Conservation (phyloP, 2,888 invertebrate species). For the Leucophenga montana region DNA sequence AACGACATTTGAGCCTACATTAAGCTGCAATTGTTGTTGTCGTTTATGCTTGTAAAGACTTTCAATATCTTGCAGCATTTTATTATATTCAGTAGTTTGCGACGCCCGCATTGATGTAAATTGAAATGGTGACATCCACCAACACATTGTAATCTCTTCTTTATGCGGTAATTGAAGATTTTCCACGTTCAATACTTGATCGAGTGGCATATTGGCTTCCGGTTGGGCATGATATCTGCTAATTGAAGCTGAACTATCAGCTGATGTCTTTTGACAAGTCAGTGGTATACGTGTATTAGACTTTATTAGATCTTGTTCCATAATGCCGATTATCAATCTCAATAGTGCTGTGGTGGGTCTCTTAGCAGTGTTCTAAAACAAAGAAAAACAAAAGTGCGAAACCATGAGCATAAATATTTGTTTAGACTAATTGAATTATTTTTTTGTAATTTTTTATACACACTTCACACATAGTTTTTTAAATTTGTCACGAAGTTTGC, state of each 20-base stretch:
- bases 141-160: conserved; percentile 79
- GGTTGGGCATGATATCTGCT: too few relatives aligned
- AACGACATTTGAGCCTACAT: conserved; percentile 79
- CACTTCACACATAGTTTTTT: too few relatives aligned
- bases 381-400: too few relatives aligned
- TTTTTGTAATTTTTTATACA: too few relatives aligned
- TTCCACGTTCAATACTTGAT: conserved; percentile 74
- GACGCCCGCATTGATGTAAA: conserved; percentile 79
- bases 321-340: too few relatives aligned
- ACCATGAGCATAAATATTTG: too few relatives aligned
- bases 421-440: too few relatives aligned
- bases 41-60: conserved; percentile 76
- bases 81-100: conserved; percentile 76
- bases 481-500: too few relatives aligned
- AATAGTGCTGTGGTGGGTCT: too few relatives aligned
- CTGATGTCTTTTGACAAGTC: conserved; percentile 43
- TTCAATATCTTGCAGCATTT: conserved; percentile 83
- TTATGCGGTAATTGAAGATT: conserved; percentile 75
- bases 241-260: conserved; percentile 44
- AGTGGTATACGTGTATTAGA: conserved; percentile 54
- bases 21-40: conserved; percentile 66
- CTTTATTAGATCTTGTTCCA: too few relatives aligned
- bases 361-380: too few relatives aligned
- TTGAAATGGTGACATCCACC: conserved; percentile 83
- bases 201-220: conserved; percentile 74